Conservation (phyloP, 2,113 vertebrate genomes). For the Okapia johnstoni region DNA sequence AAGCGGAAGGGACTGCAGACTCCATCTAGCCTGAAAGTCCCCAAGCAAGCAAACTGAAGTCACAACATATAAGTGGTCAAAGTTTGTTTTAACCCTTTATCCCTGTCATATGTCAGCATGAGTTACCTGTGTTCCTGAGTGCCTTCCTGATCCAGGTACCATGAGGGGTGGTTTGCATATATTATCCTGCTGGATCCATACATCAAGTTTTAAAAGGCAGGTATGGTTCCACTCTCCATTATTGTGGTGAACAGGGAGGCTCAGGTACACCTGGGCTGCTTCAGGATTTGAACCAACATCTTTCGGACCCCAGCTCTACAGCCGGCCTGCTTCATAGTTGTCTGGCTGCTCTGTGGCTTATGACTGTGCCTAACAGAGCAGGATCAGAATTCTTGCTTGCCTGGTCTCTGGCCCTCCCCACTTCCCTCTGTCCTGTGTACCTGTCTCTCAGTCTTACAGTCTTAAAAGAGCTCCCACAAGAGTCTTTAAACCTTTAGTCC, state of each 20-base stretch:
- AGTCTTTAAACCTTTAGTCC: neutral
- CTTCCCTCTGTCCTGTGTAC: neutral
- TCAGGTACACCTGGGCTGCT: neutral
- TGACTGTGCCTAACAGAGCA: neutral
- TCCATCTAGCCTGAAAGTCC: neutral
- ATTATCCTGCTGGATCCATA: fast-evolving
- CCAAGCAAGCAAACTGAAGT: neutral
- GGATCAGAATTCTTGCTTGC: neutral
- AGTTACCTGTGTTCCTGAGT: fast-evolving
- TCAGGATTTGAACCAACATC: neutral
- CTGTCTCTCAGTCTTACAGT: neutral
- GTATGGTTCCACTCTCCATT: fast-evolving
- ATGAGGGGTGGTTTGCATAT: neutral
- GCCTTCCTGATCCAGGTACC: neutral
- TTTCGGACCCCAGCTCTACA: fast-evolving
- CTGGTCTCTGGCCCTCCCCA: neutral
- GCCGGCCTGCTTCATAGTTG: too few relatives aligned
- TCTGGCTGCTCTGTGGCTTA: neutral
- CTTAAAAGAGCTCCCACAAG: neutral
- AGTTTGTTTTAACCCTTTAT: neutral
- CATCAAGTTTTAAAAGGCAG: neutral
- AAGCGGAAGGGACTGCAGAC: neutral
- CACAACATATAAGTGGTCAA: neutral
- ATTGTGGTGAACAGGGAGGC: too few relatives aligned
- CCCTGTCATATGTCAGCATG: neutral